These are phyloP conservation scores for Drosophila silvestris DNA, from an alignment of 2,888 invertebrate species.

Conservation along the genomic window DNA sequence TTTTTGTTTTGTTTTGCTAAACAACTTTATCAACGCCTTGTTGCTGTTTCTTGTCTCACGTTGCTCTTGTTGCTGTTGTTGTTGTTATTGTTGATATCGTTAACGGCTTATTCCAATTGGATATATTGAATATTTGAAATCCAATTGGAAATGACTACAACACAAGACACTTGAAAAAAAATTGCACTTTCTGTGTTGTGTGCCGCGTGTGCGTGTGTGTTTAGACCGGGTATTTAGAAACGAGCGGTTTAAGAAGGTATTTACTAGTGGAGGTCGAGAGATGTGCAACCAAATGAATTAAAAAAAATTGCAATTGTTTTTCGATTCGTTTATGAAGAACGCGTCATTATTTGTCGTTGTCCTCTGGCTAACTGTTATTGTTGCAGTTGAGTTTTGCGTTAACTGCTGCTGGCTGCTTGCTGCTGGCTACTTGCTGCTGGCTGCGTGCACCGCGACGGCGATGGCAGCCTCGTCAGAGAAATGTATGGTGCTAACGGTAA, in stretches of 20 bases:
- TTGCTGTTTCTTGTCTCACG: slow-evolving; percentile 25
- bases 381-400: slow-evolving; percentile 42
- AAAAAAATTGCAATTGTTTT: slow-evolving; percentile 1
- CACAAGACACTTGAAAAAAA: slow-evolving; percentile 61
- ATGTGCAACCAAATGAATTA: slow-evolving; percentile 38
- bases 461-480: slow-evolving; percentile 65
- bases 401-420: slow-evolving; percentile 35
- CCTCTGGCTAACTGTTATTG: slow-evolving; percentile 58
- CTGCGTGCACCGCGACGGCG: slow-evolving; percentile 74
- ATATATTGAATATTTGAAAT: not conserved
- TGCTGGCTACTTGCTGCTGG: slow-evolving; percentile 49
- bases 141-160: slow-evolving; percentile 48
- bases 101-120: slow-evolving; percentile 53
- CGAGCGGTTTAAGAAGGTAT: slow-evolving; percentile 4
- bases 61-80: slow-evolving; percentile 4
- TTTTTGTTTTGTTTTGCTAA: slow-evolving; percentile 38
- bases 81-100: not conserved
- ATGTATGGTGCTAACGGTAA: slow-evolving; percentile 79
- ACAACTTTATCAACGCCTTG: slow-evolving; percentile 42
- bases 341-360: slow-evolving; percentile 58
- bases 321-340: slow-evolving; percentile 20
- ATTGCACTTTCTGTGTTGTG: slow-evolving; percentile 35
- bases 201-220: slow-evolving; percentile 3
- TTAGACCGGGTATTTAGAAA: slow-evolving; percentile 14
- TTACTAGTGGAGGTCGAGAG: slow-evolving; percentile 27